Evolutionary conservation across 2,113 vertebrate species (phyloP), one percentile per base, ranked within the genome.

Genomic region (Anoplopoma fimbria): DNA sequence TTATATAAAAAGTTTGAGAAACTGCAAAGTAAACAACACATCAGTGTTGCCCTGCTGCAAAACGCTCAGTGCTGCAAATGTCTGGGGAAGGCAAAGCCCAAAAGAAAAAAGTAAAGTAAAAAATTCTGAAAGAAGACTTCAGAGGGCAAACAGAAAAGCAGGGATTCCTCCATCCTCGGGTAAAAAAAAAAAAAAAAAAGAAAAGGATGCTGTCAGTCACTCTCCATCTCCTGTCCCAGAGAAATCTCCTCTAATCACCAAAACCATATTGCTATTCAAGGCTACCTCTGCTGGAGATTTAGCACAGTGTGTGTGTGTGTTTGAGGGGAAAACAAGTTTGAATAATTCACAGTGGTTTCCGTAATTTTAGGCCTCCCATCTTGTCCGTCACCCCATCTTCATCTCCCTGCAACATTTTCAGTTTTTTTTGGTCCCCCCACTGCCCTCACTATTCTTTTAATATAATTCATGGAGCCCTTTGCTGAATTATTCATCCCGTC

Each of bases 401-500:
- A 42, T 84, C 45, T 79, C 15, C 63, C 57, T 29, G n/a, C 23
- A 53, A 34, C 29, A 25, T 47, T 49, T 67, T 29, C 25, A 4
- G 27, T 25, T 8, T 23, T 9, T 40, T 61, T n/a, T n/a, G n/a
- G n/a, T 21, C 45, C 29, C 17, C n/a, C 71, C 5, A 36, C 71
- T 77, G 47, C 67, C 87, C 62, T 60, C 90, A 84, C 88, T 75
- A 80, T 84, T 86, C 78, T 89, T 86, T 87, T 77, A 86, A 89
- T 88, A 69, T 77, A 42, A 87, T 89, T 61, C 79, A 64, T 55
- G 40, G 64, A 77, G 87, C 51, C 76, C 70, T 85, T 88, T 80
- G 62, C 83, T 93, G 90, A 92, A 94, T 93, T 91, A 92, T 94
- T 94, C 89, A 94, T 91, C 75, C 53, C 19, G 81, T 92, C 90